Conservation (phyloP, 2,888 invertebrate genomes). For the Ochropleura plecta region DNA sequence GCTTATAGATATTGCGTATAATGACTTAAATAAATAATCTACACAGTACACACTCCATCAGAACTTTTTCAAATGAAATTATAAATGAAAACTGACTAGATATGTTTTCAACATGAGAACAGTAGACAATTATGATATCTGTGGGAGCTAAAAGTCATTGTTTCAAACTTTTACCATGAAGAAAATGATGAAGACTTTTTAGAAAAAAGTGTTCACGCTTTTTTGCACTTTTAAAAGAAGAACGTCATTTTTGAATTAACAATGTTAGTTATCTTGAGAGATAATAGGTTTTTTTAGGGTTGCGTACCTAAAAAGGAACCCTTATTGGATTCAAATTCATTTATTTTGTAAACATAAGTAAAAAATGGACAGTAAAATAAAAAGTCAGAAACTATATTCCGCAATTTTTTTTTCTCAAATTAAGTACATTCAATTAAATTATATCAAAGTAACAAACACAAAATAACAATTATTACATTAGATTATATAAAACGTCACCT, state of each 20-base stretch:
- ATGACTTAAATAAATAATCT: not conserved
- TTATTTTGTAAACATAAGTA: too few species aligned
- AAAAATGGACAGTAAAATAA: too few species aligned
- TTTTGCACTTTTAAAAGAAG: slow-evolving; percentile 33
- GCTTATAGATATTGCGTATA: too few species aligned
- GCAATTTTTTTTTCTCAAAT: too few species aligned
- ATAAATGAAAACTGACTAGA: slow-evolving; percentile 39
- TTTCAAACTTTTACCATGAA: slow-evolving; percentile 36
- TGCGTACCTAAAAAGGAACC: too few species aligned
- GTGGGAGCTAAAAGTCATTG: slow-evolving; percentile 49
- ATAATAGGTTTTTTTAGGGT: too few species aligned
- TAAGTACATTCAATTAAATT: too few species aligned
- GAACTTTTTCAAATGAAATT: slow-evolving; percentile 22
- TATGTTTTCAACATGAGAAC: slow-evolving; percentile 44
- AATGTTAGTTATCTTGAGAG: slow-evolving; percentile 13
- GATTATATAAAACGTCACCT: too few species aligned
- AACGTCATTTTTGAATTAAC: slow-evolving; percentile 36
- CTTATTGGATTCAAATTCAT: too few species aligned
- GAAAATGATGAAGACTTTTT: slow-evolving; percentile 37
- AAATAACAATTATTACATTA: too few species aligned
- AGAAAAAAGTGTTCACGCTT: slow-evolving; percentile 47
- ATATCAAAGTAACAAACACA: too few species aligned
- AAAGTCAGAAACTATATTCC: too few species aligned
- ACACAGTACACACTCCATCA: not conserved
- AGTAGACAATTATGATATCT: slow-evolving; percentile 33